Evolutionary conservation across 2,797 vertebrate species (phyloP), one percentile per base, ranked within the genome.

Genomic region (Eremophila alpestris): DNA sequence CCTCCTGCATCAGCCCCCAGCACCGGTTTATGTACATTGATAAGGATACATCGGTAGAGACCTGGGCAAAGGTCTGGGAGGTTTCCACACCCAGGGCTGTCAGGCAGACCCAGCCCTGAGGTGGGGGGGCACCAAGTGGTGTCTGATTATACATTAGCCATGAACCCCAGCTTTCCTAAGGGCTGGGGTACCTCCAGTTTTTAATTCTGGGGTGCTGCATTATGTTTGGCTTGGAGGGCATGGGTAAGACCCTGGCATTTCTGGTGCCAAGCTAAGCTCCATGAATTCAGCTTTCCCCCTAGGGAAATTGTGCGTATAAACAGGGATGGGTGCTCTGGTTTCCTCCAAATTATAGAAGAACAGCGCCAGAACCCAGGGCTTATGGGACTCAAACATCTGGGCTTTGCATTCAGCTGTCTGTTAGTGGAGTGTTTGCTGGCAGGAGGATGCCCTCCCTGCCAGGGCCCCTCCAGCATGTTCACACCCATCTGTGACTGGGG

Each of bases 61-160:
- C 45, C 46, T 74, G 93, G 69, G 73, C 92, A 94, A 95, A 96
- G 93, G 87, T 96, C 95, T 16, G 1, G 63, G 56, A 93, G 56
- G 45, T 89, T 48, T 91, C 64, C 78, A 6, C 82, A 38, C 51
- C 63, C 75, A 36, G 63, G 1, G 1, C 83, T 60, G 46, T 5
- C 11, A 79, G 59, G 55, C 46, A 87, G 67, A 22, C 75, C 29
- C 6, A 6, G 43, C 34, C 48, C n/a, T 4, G 3, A 54, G 6
- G 21, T 16, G 34, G 32, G 68, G 71, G 63, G 68, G 7, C 41
- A 84, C 67, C 0, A 0, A 5, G 16, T 10, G 9, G 29, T 38
- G 16, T 62, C 49, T 87, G 46, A 49, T 38, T 1, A 0, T 45
- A 11, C 4, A 0, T 21, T 43, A 6, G 5, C 36, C 11, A 10